These are phyloP conservation scores for Sepiola atlantica DNA, from an alignment of 2,888 invertebrate genomes.

Conservation along the genomic window DNA sequence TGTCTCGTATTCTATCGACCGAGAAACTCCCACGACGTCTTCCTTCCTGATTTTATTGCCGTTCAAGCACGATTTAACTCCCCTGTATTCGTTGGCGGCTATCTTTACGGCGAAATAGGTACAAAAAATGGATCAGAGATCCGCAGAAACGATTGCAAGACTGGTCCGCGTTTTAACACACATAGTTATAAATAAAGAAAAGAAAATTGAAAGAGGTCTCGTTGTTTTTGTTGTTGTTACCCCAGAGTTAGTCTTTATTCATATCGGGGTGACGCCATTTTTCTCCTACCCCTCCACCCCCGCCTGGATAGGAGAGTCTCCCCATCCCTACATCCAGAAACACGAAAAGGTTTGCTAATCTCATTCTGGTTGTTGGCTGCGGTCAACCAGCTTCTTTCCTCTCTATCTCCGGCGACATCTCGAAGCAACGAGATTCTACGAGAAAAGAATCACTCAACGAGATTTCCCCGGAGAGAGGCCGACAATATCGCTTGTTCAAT, in stretches of 20 bases:
- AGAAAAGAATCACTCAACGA: constrained; percentile 16
- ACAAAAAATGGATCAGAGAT: background rate
- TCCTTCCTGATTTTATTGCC: background rate
- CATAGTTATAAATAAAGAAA: background rate
- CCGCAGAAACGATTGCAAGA: background rate
- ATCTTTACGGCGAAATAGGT: background rate
- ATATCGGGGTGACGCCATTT: background rate
- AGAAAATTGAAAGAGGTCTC: background rate
- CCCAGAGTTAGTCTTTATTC: background rate
- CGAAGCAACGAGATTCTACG: background rate
- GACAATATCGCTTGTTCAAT: background rate
- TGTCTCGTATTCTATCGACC: background rate
- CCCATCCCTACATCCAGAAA: too few relatives aligned
- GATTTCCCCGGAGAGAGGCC: background rate
- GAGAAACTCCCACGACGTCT: background rate
- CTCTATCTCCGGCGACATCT: too few relatives aligned
- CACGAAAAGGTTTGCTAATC: background rate
- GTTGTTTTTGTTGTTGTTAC: too few relatives aligned
- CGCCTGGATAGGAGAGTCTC: too few relatives aligned
- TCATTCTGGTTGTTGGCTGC: background rate
- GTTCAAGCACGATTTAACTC: background rate
- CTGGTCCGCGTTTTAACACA: background rate
- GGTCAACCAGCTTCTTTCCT: background rate
- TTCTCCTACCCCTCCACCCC: background rate
- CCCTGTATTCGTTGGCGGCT: background rate